phyloP scores from a whole-genome alignment of 2,113 vertebrate species.

The Picathartes gymnocephalus region DNA sequence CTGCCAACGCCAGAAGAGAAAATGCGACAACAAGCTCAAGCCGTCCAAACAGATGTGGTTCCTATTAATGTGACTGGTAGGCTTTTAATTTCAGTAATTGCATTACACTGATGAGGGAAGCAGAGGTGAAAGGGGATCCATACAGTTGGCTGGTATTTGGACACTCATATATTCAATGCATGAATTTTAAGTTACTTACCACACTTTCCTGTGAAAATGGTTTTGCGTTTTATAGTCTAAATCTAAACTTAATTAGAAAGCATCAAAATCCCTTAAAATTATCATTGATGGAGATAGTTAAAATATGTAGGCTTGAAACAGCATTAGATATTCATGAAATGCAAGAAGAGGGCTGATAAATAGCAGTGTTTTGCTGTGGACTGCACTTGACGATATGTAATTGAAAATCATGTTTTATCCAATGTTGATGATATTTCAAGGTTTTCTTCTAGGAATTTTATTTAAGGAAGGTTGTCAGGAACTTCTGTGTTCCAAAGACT shows the following conservation, averaged over 20 bases:
- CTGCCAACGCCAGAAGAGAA: constrained; percentile 96
- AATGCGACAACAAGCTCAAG: constrained; percentile 89
- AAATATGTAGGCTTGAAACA: neutral
- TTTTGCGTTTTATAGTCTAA: neutral
- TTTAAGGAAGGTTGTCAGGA: neutral
- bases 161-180: neutral
- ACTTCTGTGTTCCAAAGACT: neutral
- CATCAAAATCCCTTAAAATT: neutral
- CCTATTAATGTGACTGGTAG: constrained; percentile 96
- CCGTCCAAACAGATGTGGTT: constrained; percentile 89
- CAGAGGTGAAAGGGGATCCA: neutral
- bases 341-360: neutral
- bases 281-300: neutral
- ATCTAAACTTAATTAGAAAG: neutral
- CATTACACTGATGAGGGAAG: neutral
- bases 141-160: neutral
- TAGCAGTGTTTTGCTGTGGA: neutral
- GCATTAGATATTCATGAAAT: neutral
- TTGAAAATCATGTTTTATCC: neutral
- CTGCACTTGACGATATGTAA: neutral
- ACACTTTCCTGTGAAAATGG: neutral
- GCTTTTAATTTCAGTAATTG: constrained; percentile 23
- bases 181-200: neutral
- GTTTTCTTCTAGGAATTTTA: neutral
- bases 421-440: neutral